These are phyloP conservation scores for Campoletis sonorensis DNA, from an alignment of 1,140 invertebrate species.

Conservation along the genomic window DNA sequence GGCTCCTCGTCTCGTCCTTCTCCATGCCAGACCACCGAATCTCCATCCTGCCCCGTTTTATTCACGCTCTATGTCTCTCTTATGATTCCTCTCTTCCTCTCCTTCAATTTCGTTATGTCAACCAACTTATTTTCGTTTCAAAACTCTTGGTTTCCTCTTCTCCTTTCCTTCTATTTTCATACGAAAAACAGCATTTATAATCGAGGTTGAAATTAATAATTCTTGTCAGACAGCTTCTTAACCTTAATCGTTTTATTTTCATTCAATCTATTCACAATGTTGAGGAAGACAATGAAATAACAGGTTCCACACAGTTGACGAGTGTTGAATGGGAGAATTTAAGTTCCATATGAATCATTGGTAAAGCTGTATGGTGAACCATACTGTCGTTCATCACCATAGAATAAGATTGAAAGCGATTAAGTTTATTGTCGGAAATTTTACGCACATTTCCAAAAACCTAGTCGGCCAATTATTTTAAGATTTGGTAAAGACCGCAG, in stretches of 20 bases:
- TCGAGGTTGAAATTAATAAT: background rate
- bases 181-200: background rate
- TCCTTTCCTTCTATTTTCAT: slow-evolving; percentile 6
- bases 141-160: slow-evolving; percentile 10
- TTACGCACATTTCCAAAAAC: no score
- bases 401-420: no score
- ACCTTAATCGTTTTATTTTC: background rate
- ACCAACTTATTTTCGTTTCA: slow-evolving; percentile 28
- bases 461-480: no score
- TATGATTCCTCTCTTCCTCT: background rate
- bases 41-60: background rate
- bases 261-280: background rate
- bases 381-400: no score
- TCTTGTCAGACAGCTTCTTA: background rate
- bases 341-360: no score
- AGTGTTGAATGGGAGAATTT: background rate
- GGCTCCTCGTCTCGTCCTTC: slow-evolving; percentile 37
- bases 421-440: no score
- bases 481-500: no score
- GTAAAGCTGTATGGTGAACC: no score
- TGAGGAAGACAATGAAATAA: background rate
- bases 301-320: background rate
- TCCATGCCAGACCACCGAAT: background rate
- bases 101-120: slow-evolving; percentile 14
- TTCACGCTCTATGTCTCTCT: background rate